Percentiles rank a stretch among this genome's conserved stretches.
phyloP scores from a whole-genome alignment of 2,113 vertebrate species.

The Megatriorchis doriae region DNA sequence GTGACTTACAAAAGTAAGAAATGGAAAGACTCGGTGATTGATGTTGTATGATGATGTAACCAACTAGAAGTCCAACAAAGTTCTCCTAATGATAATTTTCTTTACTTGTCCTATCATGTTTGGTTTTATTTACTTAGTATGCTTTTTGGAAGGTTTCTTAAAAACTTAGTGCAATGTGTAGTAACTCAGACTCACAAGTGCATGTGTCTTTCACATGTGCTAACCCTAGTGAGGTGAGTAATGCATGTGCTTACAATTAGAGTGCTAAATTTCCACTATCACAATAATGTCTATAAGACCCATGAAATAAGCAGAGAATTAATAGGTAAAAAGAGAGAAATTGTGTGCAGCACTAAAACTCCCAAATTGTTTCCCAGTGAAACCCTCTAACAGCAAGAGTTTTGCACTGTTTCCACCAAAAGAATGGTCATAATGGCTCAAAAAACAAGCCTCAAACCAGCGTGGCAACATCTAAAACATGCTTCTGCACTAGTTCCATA shows the following conservation, averaged over 20 bases:
- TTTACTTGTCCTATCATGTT: neutral
- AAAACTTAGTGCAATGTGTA: neutral
- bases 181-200: neutral
- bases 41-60: neutral
- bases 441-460: neutral
- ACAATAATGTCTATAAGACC: too few relatives aligned
- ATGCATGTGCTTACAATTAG: neutral
- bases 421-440: neutral
- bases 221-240: neutral
- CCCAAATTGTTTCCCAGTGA: neutral
- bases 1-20: neutral
- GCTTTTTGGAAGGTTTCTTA: neutral
- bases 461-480: neutral
- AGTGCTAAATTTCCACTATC: neutral
- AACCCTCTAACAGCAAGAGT: neutral
- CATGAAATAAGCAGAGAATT: neutral
- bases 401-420: neutral
- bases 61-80: neutral
- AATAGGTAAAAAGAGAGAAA: neutral
- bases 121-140: neutral
- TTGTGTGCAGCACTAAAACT: neutral
- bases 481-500: neutral
- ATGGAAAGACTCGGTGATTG: rapidly evolving
- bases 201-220: neutral
- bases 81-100: neutral